Conservation (phyloP, 1,140 invertebrate species). For the Geopemphigus sp. region DNA sequence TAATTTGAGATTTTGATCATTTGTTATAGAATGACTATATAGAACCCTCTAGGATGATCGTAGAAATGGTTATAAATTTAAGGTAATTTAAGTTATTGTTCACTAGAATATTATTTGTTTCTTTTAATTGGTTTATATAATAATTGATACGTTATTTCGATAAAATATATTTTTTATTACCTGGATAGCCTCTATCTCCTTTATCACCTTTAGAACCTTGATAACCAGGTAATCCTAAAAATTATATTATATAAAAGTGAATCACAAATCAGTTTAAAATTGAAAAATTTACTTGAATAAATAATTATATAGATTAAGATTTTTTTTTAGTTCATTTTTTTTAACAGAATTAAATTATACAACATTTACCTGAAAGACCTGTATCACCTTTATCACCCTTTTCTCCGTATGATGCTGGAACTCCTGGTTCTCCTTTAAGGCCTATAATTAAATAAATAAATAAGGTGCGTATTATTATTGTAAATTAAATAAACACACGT, state of each 20-base stretch:
- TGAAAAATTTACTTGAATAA: no score
- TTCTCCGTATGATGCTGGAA: conserved; percentile 63
- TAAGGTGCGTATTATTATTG: neutral
- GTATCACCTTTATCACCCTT: conserved; percentile 53
- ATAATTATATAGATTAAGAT: no score
- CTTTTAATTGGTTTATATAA: neutral
- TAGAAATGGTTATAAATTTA: neutral
- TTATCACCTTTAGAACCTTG: conserved; percentile 51
- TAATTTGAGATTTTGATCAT: no score
- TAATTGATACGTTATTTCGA: no score
- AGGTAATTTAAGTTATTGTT: neutral
- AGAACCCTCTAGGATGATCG: neutral
- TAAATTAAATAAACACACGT: neutral
- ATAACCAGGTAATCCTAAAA: conserved; percentile 57
- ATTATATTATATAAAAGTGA: neutral
- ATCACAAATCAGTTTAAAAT: no score
- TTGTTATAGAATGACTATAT: neutral
- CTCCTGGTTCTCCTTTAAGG: conserved; percentile 65
- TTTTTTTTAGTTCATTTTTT: no score
- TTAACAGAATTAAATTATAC: neutral
- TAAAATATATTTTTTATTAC: conserved; percentile 54
- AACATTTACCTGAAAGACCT: conserved; percentile 51
- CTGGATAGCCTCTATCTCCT: conserved; percentile 62
- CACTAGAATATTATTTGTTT: no score
- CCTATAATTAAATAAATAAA: conserved; percentile 55